Evolutionary conservation across 2,113 vertebrate species (phyloP).

Genomic region (Cygnus buccinator): DNA sequence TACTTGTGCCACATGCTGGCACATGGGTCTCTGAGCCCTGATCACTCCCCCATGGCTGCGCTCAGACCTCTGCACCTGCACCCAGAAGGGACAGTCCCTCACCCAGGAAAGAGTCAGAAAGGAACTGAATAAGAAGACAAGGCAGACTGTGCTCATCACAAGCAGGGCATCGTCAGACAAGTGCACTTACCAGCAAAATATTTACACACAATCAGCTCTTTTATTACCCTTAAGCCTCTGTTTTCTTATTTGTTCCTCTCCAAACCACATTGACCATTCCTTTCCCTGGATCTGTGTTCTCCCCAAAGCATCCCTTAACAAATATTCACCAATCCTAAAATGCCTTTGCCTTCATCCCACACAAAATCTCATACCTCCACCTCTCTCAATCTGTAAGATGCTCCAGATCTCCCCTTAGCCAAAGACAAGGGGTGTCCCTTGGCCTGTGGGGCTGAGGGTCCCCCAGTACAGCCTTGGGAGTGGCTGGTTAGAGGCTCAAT

Average conservation of each 20-base stretch:
- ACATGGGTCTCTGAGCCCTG: not conserved
- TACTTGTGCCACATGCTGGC: not conserved
- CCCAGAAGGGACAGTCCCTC: not conserved
- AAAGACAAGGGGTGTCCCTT: not conserved
- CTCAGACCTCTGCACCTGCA: not conserved
- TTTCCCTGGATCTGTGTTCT: not conserved
- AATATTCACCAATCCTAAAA: not conserved
- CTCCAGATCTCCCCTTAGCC: not conserved
- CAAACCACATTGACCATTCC: not conserved
- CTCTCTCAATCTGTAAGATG: not conserved
- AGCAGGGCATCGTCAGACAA: not conserved
- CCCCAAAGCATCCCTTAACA: not conserved
- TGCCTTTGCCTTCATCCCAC: not conserved
- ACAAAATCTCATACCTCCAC: not conserved
- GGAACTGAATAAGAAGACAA: not conserved
- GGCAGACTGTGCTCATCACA: not conserved
- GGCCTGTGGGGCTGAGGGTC: not conserved
- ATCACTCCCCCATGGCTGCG: not conserved
- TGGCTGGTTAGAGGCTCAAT: not conserved
- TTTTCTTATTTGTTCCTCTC: not conserved
- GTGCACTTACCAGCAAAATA: not conserved
- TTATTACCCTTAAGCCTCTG: not conserved
- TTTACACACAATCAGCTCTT: not conserved
- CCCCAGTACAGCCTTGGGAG: not conserved
- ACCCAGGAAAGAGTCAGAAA: not conserved